Base-by-base conservation (phyloP, 2,797 vertebrate genomes). In the Spheniscus humboldti region DNA sequence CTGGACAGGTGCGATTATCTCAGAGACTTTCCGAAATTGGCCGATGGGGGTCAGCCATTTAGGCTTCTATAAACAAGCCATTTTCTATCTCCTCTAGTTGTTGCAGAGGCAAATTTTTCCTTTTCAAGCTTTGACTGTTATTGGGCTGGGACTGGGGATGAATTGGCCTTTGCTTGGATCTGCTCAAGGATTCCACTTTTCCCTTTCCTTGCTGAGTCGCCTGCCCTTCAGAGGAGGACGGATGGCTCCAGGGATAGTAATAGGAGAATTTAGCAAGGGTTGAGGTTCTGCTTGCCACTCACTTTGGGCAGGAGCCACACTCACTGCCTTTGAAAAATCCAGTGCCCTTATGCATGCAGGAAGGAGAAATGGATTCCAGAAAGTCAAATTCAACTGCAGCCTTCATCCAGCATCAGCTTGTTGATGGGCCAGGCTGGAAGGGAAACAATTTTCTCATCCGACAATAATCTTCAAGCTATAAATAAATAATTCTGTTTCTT, bases 1-100 rank as follows among this genome's bases (percentile, higher is more conserved):
- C 92, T 97, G 95, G 97, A 97, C 92, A 97, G 94, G 93, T 67
- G 55, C 27, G 68, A 97, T 97, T 95, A 96, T 97, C 94, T 96
- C 80, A 74, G 94, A 95, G 93, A 66, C 88, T 97, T 96, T 87
- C 92, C 7, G 2, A 96, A 97, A 92, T 81, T 92, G 96, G 88
- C 94, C 16, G 64, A 17, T 88, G 85, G 69, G 94, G 88, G 85
- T 96, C 91, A 96, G 67, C 69, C 82, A 63, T 92, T 94, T 78
- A 90, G 83, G 74, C 89, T 96, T 94, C 92, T 88, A 86, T 96
- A 88, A 96, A 96, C 96, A 97, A 97, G 37, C 92, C 80, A 78
- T 97, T 97, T 97, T 92, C 79, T 91, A 60, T 97, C 74, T 75
- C 75, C 68, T 90, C 76, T 37, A 23, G 47, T 82, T 93, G 69